Evolutionary conservation across 1,140 invertebrate species (phyloP).

Genomic region (Danaus melanippus): DNA sequence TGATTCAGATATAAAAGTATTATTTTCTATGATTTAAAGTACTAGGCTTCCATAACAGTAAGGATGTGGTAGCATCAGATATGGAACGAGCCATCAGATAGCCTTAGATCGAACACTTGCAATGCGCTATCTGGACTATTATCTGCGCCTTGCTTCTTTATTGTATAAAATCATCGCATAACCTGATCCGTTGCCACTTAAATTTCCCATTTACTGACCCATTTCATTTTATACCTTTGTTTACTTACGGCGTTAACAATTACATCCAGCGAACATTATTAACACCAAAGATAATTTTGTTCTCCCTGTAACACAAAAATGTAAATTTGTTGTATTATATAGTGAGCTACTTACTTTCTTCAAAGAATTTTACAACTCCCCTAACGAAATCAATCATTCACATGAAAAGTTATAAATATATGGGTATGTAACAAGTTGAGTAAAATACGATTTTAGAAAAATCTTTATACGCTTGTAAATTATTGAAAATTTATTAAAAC

Average conservation of each 20-base stretch:
- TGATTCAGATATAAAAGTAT: no score
- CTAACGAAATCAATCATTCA: no score
- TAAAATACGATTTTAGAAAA: no score
- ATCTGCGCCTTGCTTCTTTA: constrained; percentile 27
- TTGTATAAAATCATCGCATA: constrained; percentile 22
- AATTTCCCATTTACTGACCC: constrained; percentile 15
- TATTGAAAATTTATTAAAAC: background rate
- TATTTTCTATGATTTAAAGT: background rate
- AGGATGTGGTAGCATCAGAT: constrained; percentile 39
- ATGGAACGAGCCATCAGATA: constrained; percentile 40
- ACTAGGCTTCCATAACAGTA: constrained; percentile 23
- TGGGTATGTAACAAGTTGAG: no score
- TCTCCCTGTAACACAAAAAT: no score
- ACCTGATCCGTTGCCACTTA: constrained; percentile 11
- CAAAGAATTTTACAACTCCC: no score
- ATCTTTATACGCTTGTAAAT: no score
- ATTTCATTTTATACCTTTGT: constrained; percentile 1
- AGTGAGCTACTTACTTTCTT: no score
- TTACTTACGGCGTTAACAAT: background rate
- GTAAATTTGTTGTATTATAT: no score
- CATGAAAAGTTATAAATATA: no score
- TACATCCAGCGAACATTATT: no score
- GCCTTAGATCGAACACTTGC: constrained; percentile 33
- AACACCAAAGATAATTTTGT: no score
- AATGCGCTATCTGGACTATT: constrained; percentile 27